Evolutionary conservation across 2,113 vertebrate species (phyloP).

Genomic region (Maccullochella peelii): DNA sequence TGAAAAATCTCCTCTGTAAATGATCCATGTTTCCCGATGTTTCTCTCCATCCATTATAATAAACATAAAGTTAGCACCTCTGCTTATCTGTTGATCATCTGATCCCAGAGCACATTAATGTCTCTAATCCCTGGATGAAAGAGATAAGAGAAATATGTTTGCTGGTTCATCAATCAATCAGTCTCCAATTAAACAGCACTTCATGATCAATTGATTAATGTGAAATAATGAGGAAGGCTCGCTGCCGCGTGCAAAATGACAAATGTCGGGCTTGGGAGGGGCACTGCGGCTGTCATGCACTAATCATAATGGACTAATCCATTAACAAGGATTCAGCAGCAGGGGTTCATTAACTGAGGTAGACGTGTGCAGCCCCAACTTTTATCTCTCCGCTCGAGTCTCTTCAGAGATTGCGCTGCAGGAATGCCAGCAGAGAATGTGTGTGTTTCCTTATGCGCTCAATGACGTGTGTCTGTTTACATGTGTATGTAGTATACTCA

Average conservation of each 20-base stretch:
- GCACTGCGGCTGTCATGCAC: conserved; percentile 67
- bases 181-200: conserved; percentile 64
- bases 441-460: conserved; percentile 8
- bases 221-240: conserved; percentile 65
- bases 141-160: conserved; percentile 25
- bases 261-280: conserved; percentile 68
- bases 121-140: conserved; percentile 12
- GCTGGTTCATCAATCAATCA: conserved; percentile 65
- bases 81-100: conserved; percentile 19
- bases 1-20: conserved; percentile 9
- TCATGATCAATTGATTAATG: conserved; percentile 69
- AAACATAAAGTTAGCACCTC: neutral
- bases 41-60: conserved; percentile 11
- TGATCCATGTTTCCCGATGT: neutral
- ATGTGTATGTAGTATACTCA: conserved; percentile 55
- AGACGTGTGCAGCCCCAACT: conserved; percentile 74
- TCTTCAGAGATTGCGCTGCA: conserved; percentile 54
- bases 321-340: conserved; percentile 80
- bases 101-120: conserved; percentile 2
- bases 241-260: conserved; percentile 74
- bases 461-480: conserved; percentile 32
- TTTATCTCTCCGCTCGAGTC: conserved; percentile 64
- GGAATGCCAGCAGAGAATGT: conserved; percentile 26
- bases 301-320: conserved; percentile 82
- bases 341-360: conserved; percentile 81